Evolutionary conservation across 2,797 vertebrate species (phyloP), one percentile per base, ranked within the genome.

Genomic region (Lophotriccus pileatus): DNA sequence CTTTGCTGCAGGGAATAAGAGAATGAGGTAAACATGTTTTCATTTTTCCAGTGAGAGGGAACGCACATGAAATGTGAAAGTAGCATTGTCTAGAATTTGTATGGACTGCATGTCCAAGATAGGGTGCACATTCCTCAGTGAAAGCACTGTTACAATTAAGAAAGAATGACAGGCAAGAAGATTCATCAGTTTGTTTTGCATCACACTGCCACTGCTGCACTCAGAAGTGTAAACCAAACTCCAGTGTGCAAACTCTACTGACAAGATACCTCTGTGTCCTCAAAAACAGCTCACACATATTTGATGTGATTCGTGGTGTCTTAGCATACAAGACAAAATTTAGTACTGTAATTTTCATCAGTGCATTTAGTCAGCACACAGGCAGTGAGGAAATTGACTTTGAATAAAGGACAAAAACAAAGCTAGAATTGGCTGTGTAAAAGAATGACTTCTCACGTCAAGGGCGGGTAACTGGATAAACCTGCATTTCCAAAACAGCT

Each of bases 401-500:
- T 22, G 60, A 56, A 63, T 74, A 73, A 67, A 30, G 4, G 2
- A 1, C 46, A 76, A 69, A 83, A 69, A 18, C 14, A 84, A 59
- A 81, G 47, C 24, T 44, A 64, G 46, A 87, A 77, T 2, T 47
- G 53, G 49, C 34, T 78, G 62, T 7, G 4, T 52, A 39, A 74
- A 78, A 66, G 43, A 63, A 85, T 70, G n/a, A 84, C 22, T 91
- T 62, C 79, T 69, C 72, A 25, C 20, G 25, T 79, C 67, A 92
- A 90, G 92, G 93, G 85, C 0, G 2, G 49, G 90, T 93, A 95
- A 94, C 94, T 76, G 88, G 96, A 96, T 93, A 96, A 95, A 96
- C 96, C 96, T 95, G 95, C 88, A 93, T 82, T 96, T 96, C 93
- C 90, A 95, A 90, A 91, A 49, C 10, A 78, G 76, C 91, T 72